Evolutionary conservation across 2,113 vertebrate species (phyloP), one percentile per base, ranked within the genome.

Genomic region (cattle (Bos taurus)): DNA sequence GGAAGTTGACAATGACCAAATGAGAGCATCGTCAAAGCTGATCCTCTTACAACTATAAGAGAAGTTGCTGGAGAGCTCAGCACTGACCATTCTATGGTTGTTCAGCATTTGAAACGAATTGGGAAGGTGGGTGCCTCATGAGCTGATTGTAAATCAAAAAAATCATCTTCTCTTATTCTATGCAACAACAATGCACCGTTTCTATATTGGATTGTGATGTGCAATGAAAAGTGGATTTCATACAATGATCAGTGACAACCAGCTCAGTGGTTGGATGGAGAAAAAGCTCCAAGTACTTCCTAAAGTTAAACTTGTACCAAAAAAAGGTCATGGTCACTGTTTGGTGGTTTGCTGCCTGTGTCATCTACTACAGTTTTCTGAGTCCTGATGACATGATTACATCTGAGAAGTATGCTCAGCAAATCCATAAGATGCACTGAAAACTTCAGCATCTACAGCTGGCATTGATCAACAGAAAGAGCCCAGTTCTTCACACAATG

Each of bases 161-260:
- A 43, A 43, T 43, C 21, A 26, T 43, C 71, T 26, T 77, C 11
- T 77, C 36, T 77, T 77, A 77, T 40, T 74, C 67, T 40, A 21
- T 74, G 67, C 71, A 77, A 26, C 23, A 77, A 43, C 71, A 43
- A 43, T 0, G 1, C 21, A 43, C 40, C 2, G 2, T 43, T 77
- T 43, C 40, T 77, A 23, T 40, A 26, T 26, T 43, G 71, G 12
- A 43, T 43, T 40, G 71, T 77, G 71, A 77, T 26, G 23, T 77
- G 71, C 1, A 3, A 77, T 43, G 71, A 77, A 77, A 77, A 77
- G 71, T 77, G 71, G 71, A 43, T 77, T 43, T 77, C 43, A 26
- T 40, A 14, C 0, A 0, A 26, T 26, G 40, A 77, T 12, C 12
- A 14, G 71, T 26, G 71, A 43, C 36, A 43, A 7, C 40, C 36